Evolutionary conservation across 2,888 invertebrate species (phyloP).

Genomic region (Calameuta idolon): DNA sequence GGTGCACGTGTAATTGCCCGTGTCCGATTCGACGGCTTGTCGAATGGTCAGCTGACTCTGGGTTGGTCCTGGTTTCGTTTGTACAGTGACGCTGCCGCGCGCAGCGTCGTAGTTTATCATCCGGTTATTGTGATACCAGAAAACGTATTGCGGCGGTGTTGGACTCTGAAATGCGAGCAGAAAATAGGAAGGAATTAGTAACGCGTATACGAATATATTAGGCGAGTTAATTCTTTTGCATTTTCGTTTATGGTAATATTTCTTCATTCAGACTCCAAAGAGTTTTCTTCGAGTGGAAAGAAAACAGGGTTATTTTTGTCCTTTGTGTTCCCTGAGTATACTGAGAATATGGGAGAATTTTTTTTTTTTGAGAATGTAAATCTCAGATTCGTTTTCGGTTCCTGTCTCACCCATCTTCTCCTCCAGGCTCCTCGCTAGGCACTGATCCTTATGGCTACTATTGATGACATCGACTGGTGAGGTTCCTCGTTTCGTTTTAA

Average conservation of each 20-base stretch:
- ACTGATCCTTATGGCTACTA: too few species aligned
- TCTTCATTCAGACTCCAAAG: neutral
- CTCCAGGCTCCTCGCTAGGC: too few species aligned
- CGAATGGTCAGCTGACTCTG: constrained; percentile 88
- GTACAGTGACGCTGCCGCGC: constrained; percentile 84
- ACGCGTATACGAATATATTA: constrained; percentile 13
- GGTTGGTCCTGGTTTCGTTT: constrained; percentile 87
- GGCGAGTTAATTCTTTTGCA: neutral
- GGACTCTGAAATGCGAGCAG: constrained; percentile 78
- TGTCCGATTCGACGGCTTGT: constrained; percentile 85
- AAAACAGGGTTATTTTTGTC: neutral
- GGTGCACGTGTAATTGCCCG: constrained; percentile 92
- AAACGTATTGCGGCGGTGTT: constrained; percentile 92
- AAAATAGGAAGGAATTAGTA: neutral
- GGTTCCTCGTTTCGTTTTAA: neutral
- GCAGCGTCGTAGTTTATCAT: constrained; percentile 94
- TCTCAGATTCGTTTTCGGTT: too few species aligned
- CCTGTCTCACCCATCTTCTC: too few species aligned
- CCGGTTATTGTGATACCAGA: constrained; percentile 95
- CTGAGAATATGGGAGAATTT: too few species aligned
- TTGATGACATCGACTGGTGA: too few species aligned
- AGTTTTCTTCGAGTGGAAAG: neutral
- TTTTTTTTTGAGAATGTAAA: too few species aligned
- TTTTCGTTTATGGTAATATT: neutral
- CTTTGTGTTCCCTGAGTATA: too few species aligned